Percentiles rank a stretch among this genome's conserved stretches.
Conservation (phyloP, 1,140 invertebrate species). For the Bombus confusus region DNA sequence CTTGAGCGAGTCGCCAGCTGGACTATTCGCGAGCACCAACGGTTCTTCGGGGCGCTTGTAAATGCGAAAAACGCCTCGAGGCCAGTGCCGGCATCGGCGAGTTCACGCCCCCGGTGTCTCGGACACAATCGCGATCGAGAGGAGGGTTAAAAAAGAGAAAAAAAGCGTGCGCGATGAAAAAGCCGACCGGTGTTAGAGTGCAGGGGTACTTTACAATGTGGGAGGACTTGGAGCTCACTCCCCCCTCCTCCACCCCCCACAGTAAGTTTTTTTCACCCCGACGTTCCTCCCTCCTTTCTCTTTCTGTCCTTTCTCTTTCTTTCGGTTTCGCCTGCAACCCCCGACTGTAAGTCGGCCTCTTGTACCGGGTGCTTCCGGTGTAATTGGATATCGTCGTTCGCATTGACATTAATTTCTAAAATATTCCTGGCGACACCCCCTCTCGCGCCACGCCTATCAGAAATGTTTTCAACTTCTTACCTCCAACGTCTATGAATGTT, state of each 20-base stretch:
- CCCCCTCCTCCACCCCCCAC: background rate
- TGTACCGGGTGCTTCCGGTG: slow-evolving; percentile 75
- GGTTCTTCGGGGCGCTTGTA: slow-evolving; percentile 55
- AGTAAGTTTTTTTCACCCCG: slow-evolving; percentile 61
- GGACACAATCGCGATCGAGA: slow-evolving; percentile 66
- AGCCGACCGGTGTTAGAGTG: slow-evolving; percentile 46
- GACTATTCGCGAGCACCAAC: slow-evolving; percentile 46
- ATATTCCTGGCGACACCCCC: slow-evolving; percentile 74
- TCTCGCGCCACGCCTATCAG: slow-evolving; percentile 10
- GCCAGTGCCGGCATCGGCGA: slow-evolving; percentile 63
- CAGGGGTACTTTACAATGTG: slow-evolving; percentile 71
- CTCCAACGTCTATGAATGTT: too few relatives aligned
- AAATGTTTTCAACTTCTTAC: background rate
- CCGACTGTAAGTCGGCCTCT: slow-evolving; percentile 58
- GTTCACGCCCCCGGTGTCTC: slow-evolving; percentile 68
- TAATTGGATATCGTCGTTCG: slow-evolving; percentile 76
- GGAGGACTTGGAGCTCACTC: slow-evolving; percentile 67
- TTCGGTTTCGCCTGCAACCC: slow-evolving; percentile 22
- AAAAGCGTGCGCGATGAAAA: slow-evolving; percentile 62
- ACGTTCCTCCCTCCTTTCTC: slow-evolving; percentile 29
- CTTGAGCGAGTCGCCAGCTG: slow-evolving; percentile 51
- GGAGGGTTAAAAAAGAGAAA: slow-evolving; percentile 47
- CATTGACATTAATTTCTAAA: slow-evolving; percentile 81
- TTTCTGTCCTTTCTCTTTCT: slow-evolving; percentile 40
- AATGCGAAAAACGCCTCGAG: slow-evolving; percentile 70